Conservation (phyloP, 2,797 vertebrate genomes). For the Muscicapa striata region DNA sequence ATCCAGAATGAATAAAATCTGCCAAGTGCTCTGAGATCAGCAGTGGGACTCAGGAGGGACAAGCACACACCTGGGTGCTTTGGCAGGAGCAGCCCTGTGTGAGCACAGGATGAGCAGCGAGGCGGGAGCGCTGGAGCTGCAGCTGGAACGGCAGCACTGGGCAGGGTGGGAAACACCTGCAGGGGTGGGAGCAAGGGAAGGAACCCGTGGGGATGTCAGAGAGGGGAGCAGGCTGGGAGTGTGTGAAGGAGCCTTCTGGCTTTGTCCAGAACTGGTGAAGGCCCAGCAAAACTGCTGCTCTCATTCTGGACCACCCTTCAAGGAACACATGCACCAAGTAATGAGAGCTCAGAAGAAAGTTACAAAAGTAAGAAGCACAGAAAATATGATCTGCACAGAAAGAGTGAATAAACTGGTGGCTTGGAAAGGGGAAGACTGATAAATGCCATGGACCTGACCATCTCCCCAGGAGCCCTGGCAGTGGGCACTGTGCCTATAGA, state of each 20-base stretch:
- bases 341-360: neutral
- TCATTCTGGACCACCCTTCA: neutral
- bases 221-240: neutral
- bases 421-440: neutral
- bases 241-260: neutral
- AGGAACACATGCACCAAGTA: neutral
- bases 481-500: rapidly evolving
- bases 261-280: neutral
- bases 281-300: neutral
- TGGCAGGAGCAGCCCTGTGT: neutral
- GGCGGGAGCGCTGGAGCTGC: rapidly evolving
- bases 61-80: neutral
- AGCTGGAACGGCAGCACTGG: neutral
- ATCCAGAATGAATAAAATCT: conserved; percentile 36
- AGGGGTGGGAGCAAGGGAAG: neutral
- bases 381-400: neutral
- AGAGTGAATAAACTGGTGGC: neutral
- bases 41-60: neutral
- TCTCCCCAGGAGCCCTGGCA: neutral
- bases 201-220: rapidly evolving
- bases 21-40: neutral
- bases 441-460: rapidly evolving
- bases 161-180: rapidly evolving
- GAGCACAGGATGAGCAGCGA: neutral
- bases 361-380: neutral